Base-by-base conservation (phyloP, 1,140 invertebrate genomes). In the Heliconius himera region DNA sequence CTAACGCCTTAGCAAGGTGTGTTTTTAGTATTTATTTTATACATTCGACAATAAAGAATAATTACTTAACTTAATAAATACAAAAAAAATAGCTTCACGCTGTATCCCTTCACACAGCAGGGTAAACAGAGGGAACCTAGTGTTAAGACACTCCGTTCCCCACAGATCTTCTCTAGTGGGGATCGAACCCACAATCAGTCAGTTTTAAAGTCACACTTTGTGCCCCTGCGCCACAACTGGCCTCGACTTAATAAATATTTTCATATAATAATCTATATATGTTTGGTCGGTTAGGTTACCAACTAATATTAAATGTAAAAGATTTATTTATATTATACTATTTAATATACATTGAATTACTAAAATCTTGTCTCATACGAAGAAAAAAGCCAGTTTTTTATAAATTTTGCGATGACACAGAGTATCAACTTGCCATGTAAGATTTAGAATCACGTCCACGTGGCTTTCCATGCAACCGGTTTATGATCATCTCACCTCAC, bases 401-500 rank as follows among this genome's bases (percentile, higher is more conserved):
- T 66, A 66, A 66, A 66, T 66, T 66, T 66, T 13, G 22, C 60
- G 60, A 66, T 66, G 60, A 66, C 29, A 66, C 60, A 29, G 60
- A 29, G 60, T 56, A 56, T 66, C 60, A 66, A 66, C 60, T 66
- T 66, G 60, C 60, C 60, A 6, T 66, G 60, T 66, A 66, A 66
- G 60, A 29, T 66, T 66, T 66, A 66, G 60, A 29, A 66, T 29
- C 60, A 66, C 70, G 74, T 81, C 80, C 82, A 83, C 80, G 80
- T 77, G 74, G 83, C 77, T 78, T 77, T 78, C 66, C 41, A 49
- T 20, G 41, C 77, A 87, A 93, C 91, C 91, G 91, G 91, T 93
- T 93, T 91, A 75, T 87, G 87, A 85, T 85, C 84, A 87, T 87
- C 87, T 87, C 84, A 84, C 84, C 88, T 88, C 85, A 85, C 85